These are phyloP conservation scores for Allygus modestus DNA, from an alignment of 2,888 invertebrate genomes.

Conservation along the genomic window DNA sequence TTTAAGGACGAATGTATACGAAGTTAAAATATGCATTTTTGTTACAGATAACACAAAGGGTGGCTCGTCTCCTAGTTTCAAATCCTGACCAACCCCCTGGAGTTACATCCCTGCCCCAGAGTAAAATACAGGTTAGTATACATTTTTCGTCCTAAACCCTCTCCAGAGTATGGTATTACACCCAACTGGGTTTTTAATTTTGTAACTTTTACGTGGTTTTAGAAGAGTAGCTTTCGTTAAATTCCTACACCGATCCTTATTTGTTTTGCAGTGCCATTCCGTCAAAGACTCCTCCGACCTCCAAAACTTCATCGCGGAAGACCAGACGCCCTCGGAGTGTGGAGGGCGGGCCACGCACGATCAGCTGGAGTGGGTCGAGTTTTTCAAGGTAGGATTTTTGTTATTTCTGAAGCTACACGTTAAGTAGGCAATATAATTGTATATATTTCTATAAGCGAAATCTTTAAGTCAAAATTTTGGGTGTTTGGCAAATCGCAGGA, in stretches of 20 bases:
- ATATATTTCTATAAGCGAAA: too few relatives aligned
- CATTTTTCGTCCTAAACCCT: background rate
- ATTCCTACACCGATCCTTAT: too few relatives aligned
- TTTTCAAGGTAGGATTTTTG: slow-evolving; percentile 80
- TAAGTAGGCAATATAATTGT: too few relatives aligned
- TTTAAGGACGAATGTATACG: too few relatives aligned
- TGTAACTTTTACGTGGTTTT: too few relatives aligned
- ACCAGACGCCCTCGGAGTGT: slow-evolving; percentile 77
- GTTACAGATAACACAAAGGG: slow-evolving; percentile 56
- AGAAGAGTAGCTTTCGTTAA: too few relatives aligned
- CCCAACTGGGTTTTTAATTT: too few relatives aligned
- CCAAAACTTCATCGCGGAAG: slow-evolving; percentile 75
- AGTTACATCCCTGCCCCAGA: slow-evolving; percentile 9
- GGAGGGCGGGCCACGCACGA: slow-evolving; percentile 82
- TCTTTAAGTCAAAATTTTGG: too few relatives aligned
- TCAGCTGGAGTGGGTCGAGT: slow-evolving; percentile 86
- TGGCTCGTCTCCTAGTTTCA: slow-evolving; percentile 44
- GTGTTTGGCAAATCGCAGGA: too few relatives aligned
- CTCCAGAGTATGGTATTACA: too few relatives aligned
- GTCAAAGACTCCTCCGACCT: slow-evolving; percentile 76
- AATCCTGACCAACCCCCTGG: slow-evolving; percentile 42
- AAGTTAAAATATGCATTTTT: too few relatives aligned
- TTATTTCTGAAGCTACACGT: slow-evolving; percentile 6
- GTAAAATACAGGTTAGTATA: slow-evolving; percentile 53
- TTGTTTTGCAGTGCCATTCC: slow-evolving; percentile 75